phyloP scores from a whole-genome alignment of 2,797 vertebrate genomes.

The Gallinago stenura region DNA sequence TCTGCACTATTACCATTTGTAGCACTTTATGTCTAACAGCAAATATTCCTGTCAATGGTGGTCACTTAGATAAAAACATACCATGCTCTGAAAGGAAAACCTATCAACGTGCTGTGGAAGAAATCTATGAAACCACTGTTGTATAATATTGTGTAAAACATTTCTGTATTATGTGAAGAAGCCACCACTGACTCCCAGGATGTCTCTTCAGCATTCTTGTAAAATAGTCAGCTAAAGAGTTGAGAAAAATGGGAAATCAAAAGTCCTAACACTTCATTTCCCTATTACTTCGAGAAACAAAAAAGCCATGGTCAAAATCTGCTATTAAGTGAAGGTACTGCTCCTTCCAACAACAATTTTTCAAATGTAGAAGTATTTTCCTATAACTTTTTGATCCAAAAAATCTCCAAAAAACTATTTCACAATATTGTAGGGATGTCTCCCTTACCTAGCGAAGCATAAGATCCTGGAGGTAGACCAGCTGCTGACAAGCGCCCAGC shows the following conservation, averaged over 20 bases:
- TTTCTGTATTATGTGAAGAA: background rate
- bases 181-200: background rate
- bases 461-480: constrained; percentile 87
- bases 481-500: constrained; percentile 82
- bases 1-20: background rate
- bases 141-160: background rate
- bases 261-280: background rate
- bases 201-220: background rate
- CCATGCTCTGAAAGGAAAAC: too few relatives aligned
- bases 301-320: background rate
- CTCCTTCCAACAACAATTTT: background rate
- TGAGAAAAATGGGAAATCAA: background rate
- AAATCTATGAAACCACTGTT: background rate
- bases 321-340: background rate
- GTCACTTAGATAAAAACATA: background rate
- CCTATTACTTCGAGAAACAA: background rate
- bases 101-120: background rate
- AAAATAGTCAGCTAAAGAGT: background rate
- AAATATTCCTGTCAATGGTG: background rate
- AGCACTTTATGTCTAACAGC: background rate
- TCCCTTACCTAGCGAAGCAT: constrained; percentile 92
- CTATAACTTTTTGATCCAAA: accelerated
- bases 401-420: background rate
- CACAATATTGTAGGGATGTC: background rate
- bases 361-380: accelerated